Percentiles rank a stretch among this genome's conserved stretches.
These are phyloP conservation scores for Oscheius onirici DNA, from an alignment of 2,888 invertebrate genomes.

Conservation along the genomic window DNA sequence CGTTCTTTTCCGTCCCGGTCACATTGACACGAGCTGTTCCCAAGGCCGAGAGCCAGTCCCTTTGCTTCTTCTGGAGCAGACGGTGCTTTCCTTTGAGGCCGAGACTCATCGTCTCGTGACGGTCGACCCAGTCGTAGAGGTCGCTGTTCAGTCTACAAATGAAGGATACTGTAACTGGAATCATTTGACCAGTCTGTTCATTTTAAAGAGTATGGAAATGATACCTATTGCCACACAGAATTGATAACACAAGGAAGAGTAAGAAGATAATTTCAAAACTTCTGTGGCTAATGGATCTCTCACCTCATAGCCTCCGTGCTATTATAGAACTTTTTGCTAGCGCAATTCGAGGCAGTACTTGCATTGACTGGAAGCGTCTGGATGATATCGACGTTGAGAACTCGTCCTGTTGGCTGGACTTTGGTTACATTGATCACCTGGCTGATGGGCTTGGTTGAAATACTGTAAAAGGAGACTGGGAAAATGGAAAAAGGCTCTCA, in stretches of 20 bases:
- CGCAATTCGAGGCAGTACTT: conserved; percentile 5
- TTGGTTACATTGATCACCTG: neutral
- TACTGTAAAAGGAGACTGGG: neutral
- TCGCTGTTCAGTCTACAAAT: conserved; percentile 60
- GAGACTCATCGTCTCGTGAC: conserved; percentile 44
- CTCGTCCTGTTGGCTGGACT: neutral
- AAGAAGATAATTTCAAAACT: too few species aligned
- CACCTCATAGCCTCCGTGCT: conserved; percentile 36
- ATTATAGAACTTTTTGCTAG: conserved; percentile 27
- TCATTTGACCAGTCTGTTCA: too few species aligned
- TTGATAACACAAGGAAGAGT: too few species aligned
- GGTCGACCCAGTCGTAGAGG: conserved; percentile 61
- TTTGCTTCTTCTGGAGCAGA: conserved; percentile 19
- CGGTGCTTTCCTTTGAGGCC: conserved; percentile 19
- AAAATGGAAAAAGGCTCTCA: neutral
- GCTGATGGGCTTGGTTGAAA: neutral
- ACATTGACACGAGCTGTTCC: conserved; percentile 24
- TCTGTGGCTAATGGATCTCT: too few species aligned
- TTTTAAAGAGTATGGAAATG: too few species aligned
- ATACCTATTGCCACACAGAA: too few species aligned
- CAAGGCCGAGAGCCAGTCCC: conserved; percentile 5
- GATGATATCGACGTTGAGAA: neutral
- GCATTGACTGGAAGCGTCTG: neutral
- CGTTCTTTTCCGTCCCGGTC: conserved; percentile 17
- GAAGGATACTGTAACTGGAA: neutral